Evolutionary conservation across 2,113 vertebrate genomes (phyloP).

Genomic region (Sapayoa aenigma): DNA sequence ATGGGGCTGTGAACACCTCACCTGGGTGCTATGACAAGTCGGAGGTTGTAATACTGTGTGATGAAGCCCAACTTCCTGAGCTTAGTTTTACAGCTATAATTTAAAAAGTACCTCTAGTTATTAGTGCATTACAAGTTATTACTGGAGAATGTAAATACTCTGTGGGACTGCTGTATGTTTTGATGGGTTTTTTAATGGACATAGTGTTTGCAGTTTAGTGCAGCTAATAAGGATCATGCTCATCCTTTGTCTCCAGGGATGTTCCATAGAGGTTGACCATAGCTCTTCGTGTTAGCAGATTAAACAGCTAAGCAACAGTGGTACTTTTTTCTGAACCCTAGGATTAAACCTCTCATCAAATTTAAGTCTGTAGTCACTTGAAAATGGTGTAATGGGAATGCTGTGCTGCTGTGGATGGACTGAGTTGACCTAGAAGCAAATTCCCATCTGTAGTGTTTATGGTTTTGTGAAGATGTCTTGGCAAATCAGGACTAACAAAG

Average conservation of each 20-base stretch:
- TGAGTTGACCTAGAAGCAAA: constrained; percentile 52
- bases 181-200: not conserved
- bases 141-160: constrained; percentile 21
- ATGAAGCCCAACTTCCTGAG: not conserved
- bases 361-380: not conserved
- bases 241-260: constrained; percentile 14
- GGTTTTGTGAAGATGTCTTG: constrained; percentile 54
- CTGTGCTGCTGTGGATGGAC: not conserved
- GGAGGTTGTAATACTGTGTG: not conserved
- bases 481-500: constrained; percentile 43
- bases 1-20: not conserved
- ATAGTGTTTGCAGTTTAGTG: not conserved
- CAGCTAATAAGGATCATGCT: constrained; percentile 8
- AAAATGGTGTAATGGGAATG: not conserved
- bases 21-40: not conserved
- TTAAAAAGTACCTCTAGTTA: constrained; percentile 24
- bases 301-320: constrained; percentile 33
- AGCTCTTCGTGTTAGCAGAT: constrained; percentile 26
- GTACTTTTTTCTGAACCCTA: constrained; percentile 3
- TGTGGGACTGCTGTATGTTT: not conserved
- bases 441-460: constrained; percentile 47
- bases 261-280: not conserved
- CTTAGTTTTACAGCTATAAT: constrained; percentile 45
- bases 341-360: constrained; percentile 19
- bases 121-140: constrained; percentile 31